Evolutionary conservation across 2,113 vertebrate species (phyloP).

Genomic region (Dolichallabes microphthalmus): DNA sequence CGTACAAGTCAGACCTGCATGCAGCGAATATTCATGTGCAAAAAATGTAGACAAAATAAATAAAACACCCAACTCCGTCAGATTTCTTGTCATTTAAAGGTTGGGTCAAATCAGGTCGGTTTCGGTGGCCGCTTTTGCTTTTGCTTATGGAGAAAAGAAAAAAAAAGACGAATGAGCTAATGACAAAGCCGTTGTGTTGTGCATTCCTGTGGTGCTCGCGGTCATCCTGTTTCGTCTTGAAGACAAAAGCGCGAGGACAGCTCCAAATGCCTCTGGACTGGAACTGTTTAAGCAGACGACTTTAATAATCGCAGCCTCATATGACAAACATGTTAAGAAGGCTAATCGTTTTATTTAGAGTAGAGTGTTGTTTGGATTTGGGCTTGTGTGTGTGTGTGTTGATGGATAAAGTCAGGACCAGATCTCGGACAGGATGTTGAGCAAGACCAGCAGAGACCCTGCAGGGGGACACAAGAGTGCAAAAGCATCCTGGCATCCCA

Average conservation of each 20-base stretch:
- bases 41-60: neutral
- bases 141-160: constrained; percentile 7
- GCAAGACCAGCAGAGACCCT: constrained; percentile 76
- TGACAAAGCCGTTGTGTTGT: constrained; percentile 6
- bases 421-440: constrained; percentile 56
- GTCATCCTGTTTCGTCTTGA: constrained; percentile 19
- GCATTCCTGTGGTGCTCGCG: constrained; percentile 35
- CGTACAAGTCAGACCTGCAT: neutral
- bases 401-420: constrained; percentile 53
- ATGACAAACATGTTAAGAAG: constrained; percentile 54
- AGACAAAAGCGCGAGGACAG: neutral
- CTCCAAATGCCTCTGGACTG: neutral
- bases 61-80: neutral
- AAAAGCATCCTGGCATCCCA: constrained; percentile 92
- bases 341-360: neutral
- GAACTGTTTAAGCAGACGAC: constrained; percentile 42
- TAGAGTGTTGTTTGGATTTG: neutral
- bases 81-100: neutral
- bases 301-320: neutral
- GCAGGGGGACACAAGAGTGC: constrained; percentile 85
- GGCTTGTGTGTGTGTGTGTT: neutral
- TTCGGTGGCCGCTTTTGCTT: neutral
- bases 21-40: neutral
- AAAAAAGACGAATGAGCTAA: neutral
- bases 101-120: neutral